Conservation (phyloP, 1,140 invertebrate species). For the Zaprionus nigranus region DNA sequence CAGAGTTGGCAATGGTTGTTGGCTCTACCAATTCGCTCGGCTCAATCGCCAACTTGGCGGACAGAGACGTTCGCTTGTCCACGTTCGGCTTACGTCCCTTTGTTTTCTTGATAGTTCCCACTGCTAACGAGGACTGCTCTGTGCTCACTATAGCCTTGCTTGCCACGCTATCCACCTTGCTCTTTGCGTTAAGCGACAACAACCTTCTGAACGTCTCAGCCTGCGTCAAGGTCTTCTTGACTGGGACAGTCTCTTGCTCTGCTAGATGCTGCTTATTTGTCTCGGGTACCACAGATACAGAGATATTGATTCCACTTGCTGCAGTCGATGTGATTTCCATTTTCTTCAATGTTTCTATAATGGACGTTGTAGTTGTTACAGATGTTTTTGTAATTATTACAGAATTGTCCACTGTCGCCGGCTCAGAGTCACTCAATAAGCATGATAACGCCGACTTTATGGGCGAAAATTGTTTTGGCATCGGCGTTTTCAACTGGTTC, state of each 20-base stretch:
- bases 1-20: neutral
- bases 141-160: neutral
- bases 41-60: neutral
- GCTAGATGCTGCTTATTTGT: neutral
- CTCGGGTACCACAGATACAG: conserved; percentile 32
- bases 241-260: neutral
- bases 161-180: neutral
- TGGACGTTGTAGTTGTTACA: neutral
- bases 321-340: neutral
- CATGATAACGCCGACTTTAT: neutral
- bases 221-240: conserved; percentile 22
- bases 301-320: conserved; percentile 35
- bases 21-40: neutral
- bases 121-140: neutral
- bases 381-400: conserved; percentile 40
- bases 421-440: neutral
- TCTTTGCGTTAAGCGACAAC: neutral
- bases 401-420: conserved; percentile 3
- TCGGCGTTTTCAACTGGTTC: too few relatives aligned
- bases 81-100: conserved; percentile 2
- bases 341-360: conserved; percentile 5
- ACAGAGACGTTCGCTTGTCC: neutral
- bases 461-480: neutral
- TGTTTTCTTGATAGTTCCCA: neutral
- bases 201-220: conserved; percentile 20